These are phyloP conservation scores for Timema podura DNA, from an alignment of 2,888 invertebrate species.

Conservation along the genomic window DNA sequence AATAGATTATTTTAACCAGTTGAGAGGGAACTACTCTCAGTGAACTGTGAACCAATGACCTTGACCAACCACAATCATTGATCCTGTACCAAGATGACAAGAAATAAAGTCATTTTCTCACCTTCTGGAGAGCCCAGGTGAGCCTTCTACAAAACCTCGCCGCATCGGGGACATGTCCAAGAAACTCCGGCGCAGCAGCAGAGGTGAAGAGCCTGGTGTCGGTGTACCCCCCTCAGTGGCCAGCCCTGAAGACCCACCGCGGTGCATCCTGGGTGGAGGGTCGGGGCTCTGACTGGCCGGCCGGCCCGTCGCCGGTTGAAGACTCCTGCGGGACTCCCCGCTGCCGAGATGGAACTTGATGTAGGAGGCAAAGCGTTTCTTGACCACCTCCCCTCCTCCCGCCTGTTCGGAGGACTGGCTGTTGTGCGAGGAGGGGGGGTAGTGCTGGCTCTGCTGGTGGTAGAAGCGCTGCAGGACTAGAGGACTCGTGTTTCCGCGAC, in stretches of 20 bases:
- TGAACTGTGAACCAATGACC: too few species aligned
- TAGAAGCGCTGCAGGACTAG: constrained; percentile 73
- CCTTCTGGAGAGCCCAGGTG: constrained; percentile 55
- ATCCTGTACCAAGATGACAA: too few species aligned
- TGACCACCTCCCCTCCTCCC: constrained; percentile 42
- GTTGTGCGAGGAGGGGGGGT: constrained; percentile 16
- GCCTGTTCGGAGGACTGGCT: constrained; percentile 19
- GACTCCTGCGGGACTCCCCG: constrained; percentile 24
- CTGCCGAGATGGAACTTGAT: constrained; percentile 69
- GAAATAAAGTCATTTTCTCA: constrained; percentile 39
- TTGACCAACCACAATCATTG: too few species aligned
- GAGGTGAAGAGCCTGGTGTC: constrained; percentile 42
- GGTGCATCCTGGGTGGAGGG: constrained; percentile 52
- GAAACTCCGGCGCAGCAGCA: constrained; percentile 56
- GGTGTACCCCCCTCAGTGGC: constrained; percentile 24
- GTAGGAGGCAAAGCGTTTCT: constrained; percentile 78
- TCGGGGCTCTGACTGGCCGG: constrained; percentile 55
- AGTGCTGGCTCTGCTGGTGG: constrained; percentile 69
- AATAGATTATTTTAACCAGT: too few species aligned
- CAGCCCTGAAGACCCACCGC: constrained; percentile 34
- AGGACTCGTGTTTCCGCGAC: constrained; percentile 69
- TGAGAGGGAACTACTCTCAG: too few species aligned
- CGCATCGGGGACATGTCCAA: constrained; percentile 47
- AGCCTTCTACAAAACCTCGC: constrained; percentile 40
- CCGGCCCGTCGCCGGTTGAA: constrained; percentile 32